These are phyloP conservation scores for Deroplatys truncata DNA, from an alignment of 2,888 invertebrate genomes.

Conservation along the genomic window DNA sequence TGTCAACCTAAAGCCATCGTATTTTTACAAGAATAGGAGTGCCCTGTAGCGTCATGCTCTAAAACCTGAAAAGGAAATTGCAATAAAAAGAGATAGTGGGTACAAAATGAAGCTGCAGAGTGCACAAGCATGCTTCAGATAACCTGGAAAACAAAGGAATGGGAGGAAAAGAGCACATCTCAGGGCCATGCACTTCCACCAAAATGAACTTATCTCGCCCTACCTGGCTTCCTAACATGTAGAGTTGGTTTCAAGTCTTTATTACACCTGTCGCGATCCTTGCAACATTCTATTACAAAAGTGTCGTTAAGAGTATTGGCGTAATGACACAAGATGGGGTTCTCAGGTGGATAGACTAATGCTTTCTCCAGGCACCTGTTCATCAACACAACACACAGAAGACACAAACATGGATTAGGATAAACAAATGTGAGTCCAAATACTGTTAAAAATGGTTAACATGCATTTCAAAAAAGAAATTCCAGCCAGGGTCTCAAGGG, in stretches of 20 bases:
- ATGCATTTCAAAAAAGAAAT: background rate
- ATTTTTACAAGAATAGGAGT: background rate
- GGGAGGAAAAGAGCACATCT: background rate
- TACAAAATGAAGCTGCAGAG: background rate
- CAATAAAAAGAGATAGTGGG: background rate
- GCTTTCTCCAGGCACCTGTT: constrained; percentile 72
- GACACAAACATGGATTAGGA: constrained; percentile 18
- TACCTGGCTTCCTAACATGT: constrained; percentile 64
- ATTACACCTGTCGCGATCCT: constrained; percentile 71
- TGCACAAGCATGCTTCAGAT: background rate
- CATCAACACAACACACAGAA: constrained; percentile 30
- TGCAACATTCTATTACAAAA: constrained; percentile 79
- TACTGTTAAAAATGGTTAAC: background rate
- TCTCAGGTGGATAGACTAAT: constrained; percentile 71
- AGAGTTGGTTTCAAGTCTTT: constrained; percentile 64
- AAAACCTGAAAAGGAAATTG: background rate
- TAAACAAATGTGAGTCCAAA: constrained; percentile 19
- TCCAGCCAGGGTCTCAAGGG: constrained; percentile 33
- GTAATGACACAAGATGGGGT: constrained; percentile 77
- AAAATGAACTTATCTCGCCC: constrained; percentile 19
- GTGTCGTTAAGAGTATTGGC: constrained; percentile 69
- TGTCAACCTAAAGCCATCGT: background rate
- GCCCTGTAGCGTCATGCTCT: background rate
- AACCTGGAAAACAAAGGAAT: constrained; percentile 1
- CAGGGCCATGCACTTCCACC: constrained; percentile 23